phyloP scores from a whole-genome alignment of 2,797 vertebrate genomes.

The Cryptoblepharus egeriae region DNA sequence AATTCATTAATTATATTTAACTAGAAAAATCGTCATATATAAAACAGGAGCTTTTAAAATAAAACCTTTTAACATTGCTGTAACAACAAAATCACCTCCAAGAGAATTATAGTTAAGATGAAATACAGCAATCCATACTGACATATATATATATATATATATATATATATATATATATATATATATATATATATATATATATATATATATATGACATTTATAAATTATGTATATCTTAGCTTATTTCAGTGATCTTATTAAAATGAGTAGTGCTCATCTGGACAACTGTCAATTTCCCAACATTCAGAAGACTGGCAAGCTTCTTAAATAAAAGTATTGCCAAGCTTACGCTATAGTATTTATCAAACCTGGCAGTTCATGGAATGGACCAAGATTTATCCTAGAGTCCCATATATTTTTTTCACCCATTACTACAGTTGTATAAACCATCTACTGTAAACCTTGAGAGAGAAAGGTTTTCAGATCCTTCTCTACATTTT shows the following conservation, averaged over 20 bases:
- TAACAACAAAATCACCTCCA: conserved; percentile 13
- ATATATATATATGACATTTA: conserved; percentile 24
- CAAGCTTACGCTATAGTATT: background rate
- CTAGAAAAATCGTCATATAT: background rate
- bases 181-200: too few relatives aligned
- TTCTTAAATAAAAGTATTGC: conserved; percentile 18
- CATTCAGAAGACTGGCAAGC: conserved; percentile 33
- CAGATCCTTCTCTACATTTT: background rate
- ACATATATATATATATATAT: too few relatives aligned
- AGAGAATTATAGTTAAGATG: too few relatives aligned
- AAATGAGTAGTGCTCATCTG: conserved; percentile 46
- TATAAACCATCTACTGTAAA: background rate
- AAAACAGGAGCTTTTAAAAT: background rate
- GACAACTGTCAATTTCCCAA: conserved; percentile 50
- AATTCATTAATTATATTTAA: background rate
- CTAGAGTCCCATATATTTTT: background rate
- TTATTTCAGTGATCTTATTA: conserved; percentile 44
- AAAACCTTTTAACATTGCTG: background rate
- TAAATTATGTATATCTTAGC: conserved; percentile 50
- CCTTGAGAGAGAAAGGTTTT: background rate
- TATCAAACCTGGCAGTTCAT: background rate
- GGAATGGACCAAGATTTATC: conserved; percentile 7
- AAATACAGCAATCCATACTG: conserved; percentile 45
- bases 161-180: too few relatives aligned
- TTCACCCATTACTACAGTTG: conserved; percentile 4